Evolutionary conservation across 2,888 invertebrate species (phyloP).

Genomic region (Ophion obscuratus): DNA sequence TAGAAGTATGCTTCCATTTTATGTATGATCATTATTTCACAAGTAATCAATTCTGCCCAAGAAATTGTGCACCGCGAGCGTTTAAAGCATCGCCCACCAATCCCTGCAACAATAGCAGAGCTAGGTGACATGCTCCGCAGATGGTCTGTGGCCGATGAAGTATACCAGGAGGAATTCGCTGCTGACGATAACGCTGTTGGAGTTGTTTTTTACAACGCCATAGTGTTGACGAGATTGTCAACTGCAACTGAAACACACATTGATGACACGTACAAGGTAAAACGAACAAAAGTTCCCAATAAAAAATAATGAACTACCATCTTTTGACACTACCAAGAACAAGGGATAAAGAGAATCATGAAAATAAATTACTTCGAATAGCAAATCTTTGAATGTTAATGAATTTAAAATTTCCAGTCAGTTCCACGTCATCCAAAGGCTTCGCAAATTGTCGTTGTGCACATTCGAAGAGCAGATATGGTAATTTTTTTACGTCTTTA

Average conservation of each 20-base stretch:
- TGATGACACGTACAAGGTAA: conserved; percentile 6
- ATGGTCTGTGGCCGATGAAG: not conserved
- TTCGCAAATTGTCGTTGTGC: not conserved
- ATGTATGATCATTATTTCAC: no score
- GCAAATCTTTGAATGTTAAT: not conserved
- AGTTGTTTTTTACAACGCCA: not conserved
- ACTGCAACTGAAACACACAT: not conserved
- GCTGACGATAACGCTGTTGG: not conserved
- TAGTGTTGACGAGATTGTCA: not conserved
- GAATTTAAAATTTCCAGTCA: not conserved
- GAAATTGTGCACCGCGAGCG: not conserved
- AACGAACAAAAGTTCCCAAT: not conserved
- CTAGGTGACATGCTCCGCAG: not conserved
- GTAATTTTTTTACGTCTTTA: not conserved
- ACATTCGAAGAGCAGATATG: not conserved
- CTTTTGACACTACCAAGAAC: not conserved
- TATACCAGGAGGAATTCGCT: not conserved
- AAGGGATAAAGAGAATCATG: not conserved
- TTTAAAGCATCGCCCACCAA: not conserved
- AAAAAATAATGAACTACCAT: not conserved
- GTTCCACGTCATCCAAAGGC: not conserved
- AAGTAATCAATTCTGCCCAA: not conserved
- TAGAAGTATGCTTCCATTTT: no score
- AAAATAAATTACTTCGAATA: not conserved
- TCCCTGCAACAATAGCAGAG: not conserved